Conservation (phyloP, 2,888 invertebrate species). For the Tipula vernalis region DNA sequence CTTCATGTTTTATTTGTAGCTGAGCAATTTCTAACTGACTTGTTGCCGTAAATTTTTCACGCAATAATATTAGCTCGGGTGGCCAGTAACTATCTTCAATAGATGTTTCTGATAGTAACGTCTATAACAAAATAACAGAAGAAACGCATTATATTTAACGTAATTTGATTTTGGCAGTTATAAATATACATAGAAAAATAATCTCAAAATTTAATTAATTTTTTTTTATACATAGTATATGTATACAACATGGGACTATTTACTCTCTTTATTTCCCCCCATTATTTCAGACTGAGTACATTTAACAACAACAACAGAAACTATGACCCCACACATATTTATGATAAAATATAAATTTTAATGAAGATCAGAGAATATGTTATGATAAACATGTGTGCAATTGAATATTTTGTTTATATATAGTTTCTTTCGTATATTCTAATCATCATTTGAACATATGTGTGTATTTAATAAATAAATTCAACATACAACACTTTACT, state of each 20-base stretch:
- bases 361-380: neutral
- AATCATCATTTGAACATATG: neutral
- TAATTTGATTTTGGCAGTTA: neutral
- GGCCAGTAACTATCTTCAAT: constrained; percentile 63
- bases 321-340: neutral
- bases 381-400: neutral
- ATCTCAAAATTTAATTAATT: neutral
- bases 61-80: constrained; percentile 54
- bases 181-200: constrained; percentile 7
- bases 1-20: constrained; percentile 42
- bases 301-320: neutral
- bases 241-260: neutral
- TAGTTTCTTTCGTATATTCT: neutral
- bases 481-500: neutral
- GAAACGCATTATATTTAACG: neutral
- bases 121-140: constrained; percentile 35
- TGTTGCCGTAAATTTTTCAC: constrained; percentile 59
- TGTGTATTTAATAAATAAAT: neutral
- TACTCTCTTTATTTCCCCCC: neutral
- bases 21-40: constrained; percentile 47
- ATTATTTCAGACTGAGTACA: neutral
- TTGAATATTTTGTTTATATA: neutral
- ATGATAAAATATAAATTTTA: neutral
- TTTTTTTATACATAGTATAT: neutral
- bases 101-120: constrained; percentile 51